Percentiles rank a stretch among this genome's conserved stretches.
These are phyloP conservation scores for Aptenodytes patagonicus DNA, from an alignment of 2,113 vertebrate genomes.

Conservation along the genomic window DNA sequence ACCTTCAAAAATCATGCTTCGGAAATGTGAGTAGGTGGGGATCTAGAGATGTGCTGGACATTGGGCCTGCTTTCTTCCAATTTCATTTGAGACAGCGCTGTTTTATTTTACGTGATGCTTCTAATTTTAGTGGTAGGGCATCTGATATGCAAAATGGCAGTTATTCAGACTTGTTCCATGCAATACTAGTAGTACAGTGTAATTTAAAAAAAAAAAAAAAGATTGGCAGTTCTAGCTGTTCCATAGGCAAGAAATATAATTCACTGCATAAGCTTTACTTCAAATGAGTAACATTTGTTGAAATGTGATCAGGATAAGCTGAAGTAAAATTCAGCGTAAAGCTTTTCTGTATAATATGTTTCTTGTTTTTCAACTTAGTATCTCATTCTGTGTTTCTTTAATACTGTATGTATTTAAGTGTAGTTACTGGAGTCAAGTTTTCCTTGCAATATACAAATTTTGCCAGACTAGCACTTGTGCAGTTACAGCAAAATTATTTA, in stretches of 20 bases:
- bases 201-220: not conserved
- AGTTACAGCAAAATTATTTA: not conserved
- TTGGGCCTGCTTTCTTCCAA: not conserved
- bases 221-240: not conserved
- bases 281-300: not conserved
- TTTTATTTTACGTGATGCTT: slow-evolving; percentile 1
- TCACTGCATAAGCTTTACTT: not conserved
- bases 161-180: not conserved
- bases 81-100: not conserved
- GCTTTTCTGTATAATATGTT: not conserved
- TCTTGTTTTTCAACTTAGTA: not conserved
- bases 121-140: not conserved
- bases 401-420: not conserved
- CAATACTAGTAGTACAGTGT: not conserved
- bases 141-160: not conserved
- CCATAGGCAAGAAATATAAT: not conserved
- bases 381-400: not conserved
- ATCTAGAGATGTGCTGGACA: not conserved
- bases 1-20: not conserved
- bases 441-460: not conserved
- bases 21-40: not conserved
- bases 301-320: not conserved
- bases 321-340: not conserved
- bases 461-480: not conserved
- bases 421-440: not conserved